Evolutionary conservation across 2,888 invertebrate species (phyloP), one percentile per base, ranked within the genome.

Genomic region (Aphelenchoides bicaudatus): DNA sequence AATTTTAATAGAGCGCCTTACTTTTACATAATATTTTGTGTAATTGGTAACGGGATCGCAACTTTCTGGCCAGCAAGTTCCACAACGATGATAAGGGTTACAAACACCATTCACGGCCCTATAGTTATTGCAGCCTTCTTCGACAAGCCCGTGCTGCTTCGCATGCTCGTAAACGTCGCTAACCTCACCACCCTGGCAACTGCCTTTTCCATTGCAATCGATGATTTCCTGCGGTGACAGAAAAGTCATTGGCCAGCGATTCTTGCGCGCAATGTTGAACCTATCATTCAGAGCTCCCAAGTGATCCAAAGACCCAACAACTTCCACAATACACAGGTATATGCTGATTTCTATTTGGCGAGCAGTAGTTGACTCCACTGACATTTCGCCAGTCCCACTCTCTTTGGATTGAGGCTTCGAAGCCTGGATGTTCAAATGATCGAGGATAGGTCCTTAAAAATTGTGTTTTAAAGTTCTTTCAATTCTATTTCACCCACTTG

Each of bases 91-190:
- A 67, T 77, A 79, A 8, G 72, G 68, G 48, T 71, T 66, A 70
- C 81, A 82, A 25, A 72, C 81, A 73, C 81, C 81, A 67, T 82
- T 78, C 28, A 77, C 80, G 8, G 82, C 82, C 63, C 82, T 80
- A 67, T 83, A 82, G 65, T 82, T 82, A 70, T 82, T 83, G 69
- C 82, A 82, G 4, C 82, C 82, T 56, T 82, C 82, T 65, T 83
- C 82, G 13, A 82, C 82, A 8, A 82, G 79, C 5, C 82, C 82
- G 25, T 78, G 65, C 2, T 73, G 66, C 62, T 82, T 79, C 1
- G 82, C 82, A 63, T 82, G 81, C 27, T 76, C 67, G 65, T 80
- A 80, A 13, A 83, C 82, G 6, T 75, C 75, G 2, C 74, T 63
- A 46, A 79, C 62, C 10, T 68, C 66, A 30, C 79, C 79, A 34